Evolutionary conservation across 2,888 invertebrate species (phyloP).

Genomic region (Parochlus steinenii): DNA sequence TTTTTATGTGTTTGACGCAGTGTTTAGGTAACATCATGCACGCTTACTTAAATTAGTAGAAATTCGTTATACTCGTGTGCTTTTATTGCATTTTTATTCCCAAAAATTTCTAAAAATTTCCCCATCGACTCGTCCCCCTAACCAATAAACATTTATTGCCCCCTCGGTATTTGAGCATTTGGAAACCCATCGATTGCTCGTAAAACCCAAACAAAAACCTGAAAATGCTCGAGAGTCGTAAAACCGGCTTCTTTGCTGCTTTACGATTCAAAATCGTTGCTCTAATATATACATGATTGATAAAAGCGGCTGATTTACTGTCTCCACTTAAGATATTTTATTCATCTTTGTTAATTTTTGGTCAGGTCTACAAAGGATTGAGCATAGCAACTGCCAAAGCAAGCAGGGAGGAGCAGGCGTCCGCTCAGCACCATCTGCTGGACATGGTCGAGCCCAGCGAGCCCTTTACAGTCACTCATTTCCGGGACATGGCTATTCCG

Average conservation of each 20-base stretch:
- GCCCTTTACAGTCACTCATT: constrained; percentile 69
- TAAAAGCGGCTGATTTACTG: not conserved
- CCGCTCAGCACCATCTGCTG: constrained; percentile 74
- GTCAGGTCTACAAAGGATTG: constrained; percentile 81
- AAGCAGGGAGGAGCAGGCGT: constrained; percentile 53
- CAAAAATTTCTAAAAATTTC: no score
- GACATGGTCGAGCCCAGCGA: constrained; percentile 68
- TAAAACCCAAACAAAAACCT: not conserved
- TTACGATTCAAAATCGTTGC: no score
- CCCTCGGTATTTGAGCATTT: no score
- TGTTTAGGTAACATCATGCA: no score
- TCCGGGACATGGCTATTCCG: constrained; percentile 59
- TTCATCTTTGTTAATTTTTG: constrained; percentile 19
- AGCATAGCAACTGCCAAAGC: constrained; percentile 92
- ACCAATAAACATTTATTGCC: no score
- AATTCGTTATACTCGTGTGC: no score
- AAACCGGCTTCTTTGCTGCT: not conserved
- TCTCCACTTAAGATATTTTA: constrained; percentile 1
- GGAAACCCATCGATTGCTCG: no score
- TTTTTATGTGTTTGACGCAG: no score
- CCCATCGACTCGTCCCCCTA: no score
- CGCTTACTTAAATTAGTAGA: no score
- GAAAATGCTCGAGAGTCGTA: not conserved
- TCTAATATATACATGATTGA: no score
- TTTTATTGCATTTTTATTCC: no score